Percentiles rank a stretch among this genome's conserved stretches.
These are phyloP conservation scores for Drosophila grimshawi DNA, from an alignment of 1,140 invertebrate genomes.

Conservation along the genomic window DNA sequence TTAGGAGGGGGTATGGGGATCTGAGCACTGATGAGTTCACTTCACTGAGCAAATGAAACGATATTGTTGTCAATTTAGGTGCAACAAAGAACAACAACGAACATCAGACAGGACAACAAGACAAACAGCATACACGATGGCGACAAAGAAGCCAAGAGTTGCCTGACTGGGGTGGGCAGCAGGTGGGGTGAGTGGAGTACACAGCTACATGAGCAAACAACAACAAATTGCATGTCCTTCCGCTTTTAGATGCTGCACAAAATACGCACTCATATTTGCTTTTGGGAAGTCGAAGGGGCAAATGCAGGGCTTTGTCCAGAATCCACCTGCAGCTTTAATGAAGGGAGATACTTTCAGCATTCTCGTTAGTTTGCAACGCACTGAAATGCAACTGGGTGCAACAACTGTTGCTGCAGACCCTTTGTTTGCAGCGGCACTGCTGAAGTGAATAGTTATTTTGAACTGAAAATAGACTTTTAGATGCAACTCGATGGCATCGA, in stretches of 20 bases:
- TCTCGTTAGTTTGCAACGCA: constrained; percentile 4
- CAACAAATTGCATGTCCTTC: constrained; percentile 82
- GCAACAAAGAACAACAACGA: constrained; percentile 76
- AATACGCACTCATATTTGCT: constrained; percentile 81
- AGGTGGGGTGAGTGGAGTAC: background rate
- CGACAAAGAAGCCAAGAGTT: constrained; percentile 29
- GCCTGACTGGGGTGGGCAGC: background rate
- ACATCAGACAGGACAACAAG: constrained; percentile 64
- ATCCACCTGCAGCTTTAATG: constrained; percentile 65
- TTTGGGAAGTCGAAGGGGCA: constrained; percentile 1
- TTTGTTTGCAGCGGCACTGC: constrained; percentile 29
- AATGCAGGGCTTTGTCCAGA: background rate
- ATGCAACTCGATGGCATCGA: background rate
- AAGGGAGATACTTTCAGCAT: constrained; percentile 53
- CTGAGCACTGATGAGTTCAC: constrained; percentile 77
- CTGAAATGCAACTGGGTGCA: constrained; percentile 15
- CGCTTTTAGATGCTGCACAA: constrained; percentile 75
- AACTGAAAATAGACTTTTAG: background rate
- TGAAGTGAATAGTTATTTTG: constrained; percentile 17
- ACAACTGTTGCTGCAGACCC: constrained; percentile 32
- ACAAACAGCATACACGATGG: constrained; percentile 76
- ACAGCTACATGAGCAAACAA: constrained; percentile 72
- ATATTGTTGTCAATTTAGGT: constrained; percentile 83
- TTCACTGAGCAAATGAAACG: constrained; percentile 82
- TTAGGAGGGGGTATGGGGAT: constrained; percentile 8